phyloP scores from a whole-genome alignment of 2,888 invertebrate genomes.

The Willowsia nigromaculata region DNA sequence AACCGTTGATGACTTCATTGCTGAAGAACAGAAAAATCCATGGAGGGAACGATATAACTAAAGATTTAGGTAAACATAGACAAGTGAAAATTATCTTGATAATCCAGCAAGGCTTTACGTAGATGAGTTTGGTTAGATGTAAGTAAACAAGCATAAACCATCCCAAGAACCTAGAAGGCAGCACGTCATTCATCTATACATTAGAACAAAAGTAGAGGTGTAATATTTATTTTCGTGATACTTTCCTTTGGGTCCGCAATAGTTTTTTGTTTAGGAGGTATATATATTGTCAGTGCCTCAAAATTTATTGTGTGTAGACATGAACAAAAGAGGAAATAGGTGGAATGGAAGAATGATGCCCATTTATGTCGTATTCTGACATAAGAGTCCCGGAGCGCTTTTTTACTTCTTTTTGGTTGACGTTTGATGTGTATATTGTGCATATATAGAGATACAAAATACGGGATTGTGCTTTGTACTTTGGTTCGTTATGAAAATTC shows the following conservation, averaged over 20 bases:
- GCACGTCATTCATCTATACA: too few species aligned
- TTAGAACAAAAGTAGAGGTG: neutral
- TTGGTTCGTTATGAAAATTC: neutral
- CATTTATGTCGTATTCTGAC: conserved; percentile 60
- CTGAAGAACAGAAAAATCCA: too few species aligned
- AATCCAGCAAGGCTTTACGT: too few species aligned
- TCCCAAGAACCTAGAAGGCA: too few species aligned
- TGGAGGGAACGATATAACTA: too few species aligned
- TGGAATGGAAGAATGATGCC: conserved; percentile 34
- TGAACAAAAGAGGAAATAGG: neutral
- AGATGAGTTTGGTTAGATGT: neutral
- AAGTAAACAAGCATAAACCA: too few species aligned
- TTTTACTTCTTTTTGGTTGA: conserved; percentile 16
- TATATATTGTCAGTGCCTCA: neutral
- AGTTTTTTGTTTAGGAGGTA: neutral
- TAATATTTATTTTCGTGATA: neutral
- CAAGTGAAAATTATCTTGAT: too few species aligned
- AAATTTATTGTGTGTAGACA: neutral
- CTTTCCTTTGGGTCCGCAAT: neutral
- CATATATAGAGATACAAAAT: neutral
- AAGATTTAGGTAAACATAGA: too few species aligned
- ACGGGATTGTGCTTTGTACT: neutral
- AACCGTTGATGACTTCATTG: too few species aligned
- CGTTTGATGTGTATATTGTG: neutral
- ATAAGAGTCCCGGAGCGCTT: conserved; percentile 49